Conservation (phyloP, 1,140 invertebrate genomes). For the Dendroctonus ponderosae region DNA sequence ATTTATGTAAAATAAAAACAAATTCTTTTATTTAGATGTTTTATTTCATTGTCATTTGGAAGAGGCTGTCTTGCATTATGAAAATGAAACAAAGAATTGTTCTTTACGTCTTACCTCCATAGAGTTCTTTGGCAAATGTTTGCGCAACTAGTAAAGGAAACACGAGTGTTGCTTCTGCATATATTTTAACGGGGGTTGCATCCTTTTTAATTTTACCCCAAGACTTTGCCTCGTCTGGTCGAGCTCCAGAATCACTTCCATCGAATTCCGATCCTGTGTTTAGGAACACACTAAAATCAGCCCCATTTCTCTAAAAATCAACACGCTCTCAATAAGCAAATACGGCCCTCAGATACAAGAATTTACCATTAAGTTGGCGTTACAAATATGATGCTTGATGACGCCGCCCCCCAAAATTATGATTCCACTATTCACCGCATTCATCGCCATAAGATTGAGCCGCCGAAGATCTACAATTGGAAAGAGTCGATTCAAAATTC, state of each 20-base stretch:
- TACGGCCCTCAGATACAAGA: background rate
- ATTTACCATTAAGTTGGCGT: slow-evolving; percentile 90
- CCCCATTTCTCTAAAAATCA: slow-evolving; percentile 82
- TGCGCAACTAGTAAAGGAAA: slow-evolving; percentile 94
- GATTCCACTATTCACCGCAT: slow-evolving; percentile 91
- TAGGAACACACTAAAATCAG: slow-evolving; percentile 93
- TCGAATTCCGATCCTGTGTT: slow-evolving; percentile 99
- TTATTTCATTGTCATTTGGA: no score
- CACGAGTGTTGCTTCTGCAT: slow-evolving; percentile 91
- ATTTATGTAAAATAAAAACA: no score
- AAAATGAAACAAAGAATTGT: no score
- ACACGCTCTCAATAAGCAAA: no score
- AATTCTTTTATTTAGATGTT: no score
- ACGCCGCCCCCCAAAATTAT: slow-evolving; percentile 96
- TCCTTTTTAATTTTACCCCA: slow-evolving; percentile 96
- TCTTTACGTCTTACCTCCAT: no score
- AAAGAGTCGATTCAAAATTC: no score
- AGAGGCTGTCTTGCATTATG: no score
- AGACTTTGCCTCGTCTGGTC: slow-evolving; percentile 96
- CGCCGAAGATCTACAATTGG: slow-evolving; percentile 72
- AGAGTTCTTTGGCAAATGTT: slow-evolving; percentile 76
- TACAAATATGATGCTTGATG: slow-evolving; percentile 99
- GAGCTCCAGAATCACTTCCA: slow-evolving; percentile 96
- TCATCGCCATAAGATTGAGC: slow-evolving; percentile 94
- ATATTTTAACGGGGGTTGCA: slow-evolving; percentile 92